phyloP scores from a whole-genome alignment of 1,140 invertebrate genomes.

The Caerostris extrusa region DNA sequence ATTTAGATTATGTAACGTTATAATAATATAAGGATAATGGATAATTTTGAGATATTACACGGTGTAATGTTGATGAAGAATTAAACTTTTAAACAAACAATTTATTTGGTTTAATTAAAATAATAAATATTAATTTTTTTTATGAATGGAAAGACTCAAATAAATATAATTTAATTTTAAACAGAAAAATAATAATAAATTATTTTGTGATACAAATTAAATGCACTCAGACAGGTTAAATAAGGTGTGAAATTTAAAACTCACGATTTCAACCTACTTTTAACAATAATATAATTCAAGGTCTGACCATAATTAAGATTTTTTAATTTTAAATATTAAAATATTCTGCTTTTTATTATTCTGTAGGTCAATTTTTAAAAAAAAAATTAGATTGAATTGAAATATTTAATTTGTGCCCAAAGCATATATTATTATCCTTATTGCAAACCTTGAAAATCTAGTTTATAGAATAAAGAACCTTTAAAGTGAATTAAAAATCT shows the following conservation, averaged over 20 bases:
- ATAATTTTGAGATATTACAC: too few relatives aligned
- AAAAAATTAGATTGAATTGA: not conserved
- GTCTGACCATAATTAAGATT: not conserved
- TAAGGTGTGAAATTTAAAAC: not conserved
- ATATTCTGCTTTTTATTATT: not conserved
- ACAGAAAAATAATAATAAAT: too few relatives aligned
- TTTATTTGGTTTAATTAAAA: too few relatives aligned
- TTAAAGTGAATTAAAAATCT: not conserved
- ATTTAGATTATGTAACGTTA: too few relatives aligned
- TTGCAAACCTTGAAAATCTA: not conserved
- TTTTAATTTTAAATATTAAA: not conserved
- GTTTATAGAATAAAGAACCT: not conserved
- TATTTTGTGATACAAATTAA: not conserved
- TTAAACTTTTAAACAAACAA: too few relatives aligned
- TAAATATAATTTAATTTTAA: too few relatives aligned
- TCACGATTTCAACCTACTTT: constrained; percentile 16
- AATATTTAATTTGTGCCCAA: not conserved
- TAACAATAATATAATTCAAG: not conserved
- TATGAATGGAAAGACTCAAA: too few relatives aligned
- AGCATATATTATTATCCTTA: not conserved
- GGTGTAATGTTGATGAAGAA: too few relatives aligned
- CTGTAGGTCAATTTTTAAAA: not conserved
- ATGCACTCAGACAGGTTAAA: not conserved
- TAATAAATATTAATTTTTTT: too few relatives aligned
- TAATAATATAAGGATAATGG: too few relatives aligned